Conservation (phyloP, 2,113 vertebrate genomes). For the Chamaea fasciata region DNA sequence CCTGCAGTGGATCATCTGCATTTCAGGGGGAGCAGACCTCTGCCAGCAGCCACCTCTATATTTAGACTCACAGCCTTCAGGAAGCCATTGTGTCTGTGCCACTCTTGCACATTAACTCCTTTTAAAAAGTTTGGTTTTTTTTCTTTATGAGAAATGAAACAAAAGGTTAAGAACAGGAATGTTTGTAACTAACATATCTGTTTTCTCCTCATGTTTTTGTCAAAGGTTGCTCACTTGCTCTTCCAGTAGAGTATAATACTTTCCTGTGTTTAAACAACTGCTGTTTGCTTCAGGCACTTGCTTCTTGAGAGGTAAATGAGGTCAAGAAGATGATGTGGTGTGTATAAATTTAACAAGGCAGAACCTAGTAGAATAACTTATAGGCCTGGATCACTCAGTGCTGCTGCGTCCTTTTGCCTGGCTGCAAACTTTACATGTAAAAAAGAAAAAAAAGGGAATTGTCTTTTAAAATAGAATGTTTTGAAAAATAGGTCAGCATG, state of each 20-base stretch:
- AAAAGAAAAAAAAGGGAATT: not conserved
- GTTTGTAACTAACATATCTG: not conserved
- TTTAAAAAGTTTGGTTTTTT: not conserved
- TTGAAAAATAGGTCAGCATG: not conserved
- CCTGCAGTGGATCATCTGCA: not conserved
- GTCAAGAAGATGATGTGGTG: constrained; percentile 5
- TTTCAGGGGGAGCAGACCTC: not conserved
- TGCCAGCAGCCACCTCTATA: not conserved
- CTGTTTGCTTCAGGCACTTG: not conserved
- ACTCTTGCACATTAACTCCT: not conserved
- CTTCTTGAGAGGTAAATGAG: constrained; percentile 1
- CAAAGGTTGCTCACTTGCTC: not conserved
- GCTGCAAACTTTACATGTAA: not conserved
- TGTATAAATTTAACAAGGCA: not conserved
- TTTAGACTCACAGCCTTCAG: not conserved
- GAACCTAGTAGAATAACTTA: not conserved
- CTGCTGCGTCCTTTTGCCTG: not conserved
- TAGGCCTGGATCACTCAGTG: not conserved
- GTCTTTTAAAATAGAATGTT: not conserved
- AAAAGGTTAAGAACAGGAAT: not conserved
- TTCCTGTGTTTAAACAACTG: not conserved
- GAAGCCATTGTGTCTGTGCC: not conserved
- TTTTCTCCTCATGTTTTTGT: not conserved
- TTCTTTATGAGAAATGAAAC: not conserved
- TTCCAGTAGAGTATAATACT: not conserved